Base-by-base conservation (phyloP, 2,888 invertebrate genomes). In the Petrolisthes cinctipes region DNA sequence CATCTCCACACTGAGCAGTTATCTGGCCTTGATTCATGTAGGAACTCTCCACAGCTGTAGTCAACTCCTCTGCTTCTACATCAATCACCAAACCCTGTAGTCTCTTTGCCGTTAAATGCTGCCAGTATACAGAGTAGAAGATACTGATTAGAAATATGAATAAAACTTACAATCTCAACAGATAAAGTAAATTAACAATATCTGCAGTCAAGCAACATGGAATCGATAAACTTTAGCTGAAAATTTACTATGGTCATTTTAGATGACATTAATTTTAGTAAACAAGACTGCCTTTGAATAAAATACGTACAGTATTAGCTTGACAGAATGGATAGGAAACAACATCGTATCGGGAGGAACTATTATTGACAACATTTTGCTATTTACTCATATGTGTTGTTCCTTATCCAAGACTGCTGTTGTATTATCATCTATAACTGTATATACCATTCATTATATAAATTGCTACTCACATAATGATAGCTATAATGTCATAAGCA, bases 81-180 rank as follows among this genome's bases (percentile, higher is more conserved):
- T 83, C 51, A 23, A 87, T 78, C 51, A 71, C 80, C 23, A 87
- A 75, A 17, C 86, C 86, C 71, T 87, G 86, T 5, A 87, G 57
- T 37, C 86, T 79, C 79, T 87, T 87, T n/a, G 86, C 86, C n/a
- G 54, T 87, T 4, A 87, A 51, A 57, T 78, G 37, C 86, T 87
- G 83, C 54, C 37, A 37, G 37, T 37, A 37, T 37, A 37, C 37
- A 37, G 37, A 37, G 37, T 37, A 37, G 37, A 37, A 37, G 37
- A 37, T 37, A 37, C 37, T 37, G 37, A 37, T 37, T 37, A 37
- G 2, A 37, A 37, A 37, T 37, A 37, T 37, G 37, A 37, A 37
- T 37, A 37, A 37, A 37, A 37, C 37, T 37, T 37, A 37, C 37
- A 37, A 37, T 37, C 2, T 37, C 37, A 37, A 37, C 37, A 37